phyloP scores from a whole-genome alignment of 1,140 invertebrate genomes.

The Formica selysi region DNA sequence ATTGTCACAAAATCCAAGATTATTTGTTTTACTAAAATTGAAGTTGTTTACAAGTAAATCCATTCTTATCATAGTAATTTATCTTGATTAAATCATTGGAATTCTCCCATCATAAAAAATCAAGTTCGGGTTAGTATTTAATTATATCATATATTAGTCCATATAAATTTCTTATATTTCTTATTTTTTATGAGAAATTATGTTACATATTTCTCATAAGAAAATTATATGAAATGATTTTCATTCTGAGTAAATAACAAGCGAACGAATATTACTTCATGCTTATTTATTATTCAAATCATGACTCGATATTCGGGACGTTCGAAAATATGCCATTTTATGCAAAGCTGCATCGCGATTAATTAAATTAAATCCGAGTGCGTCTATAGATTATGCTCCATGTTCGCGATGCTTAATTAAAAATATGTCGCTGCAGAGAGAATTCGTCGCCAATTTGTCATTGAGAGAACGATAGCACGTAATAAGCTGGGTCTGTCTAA shows the following conservation, averaged over 20 bases:
- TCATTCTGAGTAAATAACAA: background rate
- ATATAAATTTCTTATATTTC: no score
- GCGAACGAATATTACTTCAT: slow-evolving; percentile 6
- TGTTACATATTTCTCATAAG: no score
- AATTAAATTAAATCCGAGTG: slow-evolving; percentile 44
- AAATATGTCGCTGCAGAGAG: slow-evolving; percentile 21
- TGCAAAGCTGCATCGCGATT: slow-evolving; percentile 11
- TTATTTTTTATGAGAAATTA: no score
- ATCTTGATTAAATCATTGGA: no score
- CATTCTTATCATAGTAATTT: background rate
- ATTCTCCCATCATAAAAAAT: background rate
- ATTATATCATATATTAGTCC: no score
- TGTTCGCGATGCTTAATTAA: slow-evolving; percentile 41
- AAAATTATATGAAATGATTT: no score
- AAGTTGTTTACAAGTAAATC: background rate
- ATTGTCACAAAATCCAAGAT: background rate
- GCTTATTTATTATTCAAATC: slow-evolving; percentile 43
- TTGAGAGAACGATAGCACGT: slow-evolving; percentile 12
- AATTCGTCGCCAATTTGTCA: slow-evolving; percentile 18
- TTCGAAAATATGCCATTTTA: background rate
- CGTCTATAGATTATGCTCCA: slow-evolving; percentile 15
- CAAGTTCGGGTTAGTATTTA: no score
- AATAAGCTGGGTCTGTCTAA: slow-evolving; percentile 26
- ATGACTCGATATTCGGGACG: slow-evolving; percentile 3
- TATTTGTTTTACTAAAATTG: background rate